A percentile compares a stretch with the other conserved stretches of the same genome.
Evolutionary conservation across 2,113 vertebrate species (phyloP).

Genomic region (Pelusios castaneus): DNA sequence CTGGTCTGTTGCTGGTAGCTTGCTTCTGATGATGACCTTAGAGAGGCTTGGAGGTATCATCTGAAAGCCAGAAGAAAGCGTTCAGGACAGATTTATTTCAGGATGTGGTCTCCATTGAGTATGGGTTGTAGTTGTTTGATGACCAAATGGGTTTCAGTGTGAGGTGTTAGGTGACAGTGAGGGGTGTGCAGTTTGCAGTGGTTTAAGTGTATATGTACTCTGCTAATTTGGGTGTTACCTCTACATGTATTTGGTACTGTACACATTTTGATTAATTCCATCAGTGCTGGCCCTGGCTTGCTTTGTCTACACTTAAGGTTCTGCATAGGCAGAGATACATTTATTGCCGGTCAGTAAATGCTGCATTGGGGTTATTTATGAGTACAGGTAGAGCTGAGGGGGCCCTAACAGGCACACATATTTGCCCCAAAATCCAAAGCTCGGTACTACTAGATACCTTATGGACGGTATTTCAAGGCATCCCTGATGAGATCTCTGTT

Average conservation of each 20-base stretch:
- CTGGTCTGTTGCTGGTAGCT: neutral
- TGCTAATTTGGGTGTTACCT: too few relatives aligned
- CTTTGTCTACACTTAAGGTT: neutral
- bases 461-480: neutral
- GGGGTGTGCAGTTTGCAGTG: neutral
- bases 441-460: neutral
- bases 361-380: neutral
- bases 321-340: too few relatives aligned
- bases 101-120: neutral
- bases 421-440: neutral
- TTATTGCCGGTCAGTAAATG: neutral
- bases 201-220: too few relatives aligned
- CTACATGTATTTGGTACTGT: too few relatives aligned
- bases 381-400: neutral
- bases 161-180: neutral
- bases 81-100: too few relatives aligned
- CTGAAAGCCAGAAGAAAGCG: neutral
- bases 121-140: neutral
- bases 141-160: neutral
- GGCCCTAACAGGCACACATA: neutral
- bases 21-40: neutral
- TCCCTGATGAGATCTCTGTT: neutral
- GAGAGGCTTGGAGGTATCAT: neutral
- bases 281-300: neutral
- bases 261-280: too few relatives aligned